These are phyloP conservation scores for Xylophagus ater DNA, from an alignment of 2,888 invertebrate species.

Conservation along the genomic window DNA sequence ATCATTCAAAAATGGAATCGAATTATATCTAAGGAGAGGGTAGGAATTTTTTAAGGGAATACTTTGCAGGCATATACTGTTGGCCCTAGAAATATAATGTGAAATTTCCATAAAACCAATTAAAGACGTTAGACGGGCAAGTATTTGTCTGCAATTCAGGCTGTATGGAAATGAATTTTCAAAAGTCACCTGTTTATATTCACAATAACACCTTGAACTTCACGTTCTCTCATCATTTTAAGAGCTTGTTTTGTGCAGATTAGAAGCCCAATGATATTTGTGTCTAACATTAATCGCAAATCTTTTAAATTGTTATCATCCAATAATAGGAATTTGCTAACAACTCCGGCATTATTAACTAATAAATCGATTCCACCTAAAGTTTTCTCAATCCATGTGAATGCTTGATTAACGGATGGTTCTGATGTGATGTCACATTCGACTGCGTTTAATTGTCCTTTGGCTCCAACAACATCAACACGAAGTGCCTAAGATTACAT, in stretches of 20 bases:
- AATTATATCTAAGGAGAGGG: no score
- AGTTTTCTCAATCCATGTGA: constrained; percentile 25
- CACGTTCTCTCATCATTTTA: constrained; percentile 41
- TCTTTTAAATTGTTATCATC: constrained; percentile 30
- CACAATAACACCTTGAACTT: constrained; percentile 36
- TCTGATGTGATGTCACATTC: constrained; percentile 27
- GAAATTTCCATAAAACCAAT: no score
- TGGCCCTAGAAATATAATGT: no score
- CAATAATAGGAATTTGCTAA: constrained; percentile 22
- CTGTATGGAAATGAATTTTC: no score
- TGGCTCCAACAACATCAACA: constrained; percentile 21
- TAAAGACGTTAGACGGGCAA: no score
- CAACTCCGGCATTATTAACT: constrained; percentile 24
- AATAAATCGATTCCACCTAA: constrained; percentile 25
- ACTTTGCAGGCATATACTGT: no score
- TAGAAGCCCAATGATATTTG: constrained; percentile 44
- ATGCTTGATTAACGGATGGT: constrained; percentile 22
- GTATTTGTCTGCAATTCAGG: no score
- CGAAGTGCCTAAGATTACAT: constrained; percentile 20
- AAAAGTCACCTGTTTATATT: constrained; percentile 26
- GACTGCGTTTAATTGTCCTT: constrained; percentile 24
- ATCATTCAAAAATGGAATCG: no score
- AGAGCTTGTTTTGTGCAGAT: constrained; percentile 43
- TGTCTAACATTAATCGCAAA: constrained; percentile 37
- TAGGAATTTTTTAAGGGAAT: no score